A percentile compares a stretch with the other conserved stretches of the same genome.
Conservation (phyloP, 2,797 vertebrate species). For the Cygnus olor region DNA sequence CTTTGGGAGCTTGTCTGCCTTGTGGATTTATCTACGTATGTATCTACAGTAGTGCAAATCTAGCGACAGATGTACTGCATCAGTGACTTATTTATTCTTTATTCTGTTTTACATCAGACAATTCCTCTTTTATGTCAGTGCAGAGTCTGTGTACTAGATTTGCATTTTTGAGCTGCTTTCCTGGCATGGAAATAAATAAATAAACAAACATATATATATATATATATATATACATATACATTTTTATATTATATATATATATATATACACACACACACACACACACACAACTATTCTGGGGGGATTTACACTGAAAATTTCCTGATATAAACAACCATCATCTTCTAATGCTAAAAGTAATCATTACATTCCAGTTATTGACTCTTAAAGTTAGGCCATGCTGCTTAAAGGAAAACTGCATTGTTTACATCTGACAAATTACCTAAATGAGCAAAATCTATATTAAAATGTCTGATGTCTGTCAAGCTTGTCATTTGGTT, state of each 20-base stretch:
- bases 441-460: neutral
- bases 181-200: neutral
- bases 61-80: neutral
- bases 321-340: neutral
- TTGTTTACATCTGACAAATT: neutral
- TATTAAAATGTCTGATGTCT: neutral
- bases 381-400: neutral
- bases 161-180: neutral
- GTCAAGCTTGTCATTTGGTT: neutral
- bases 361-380: neutral
- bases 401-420: slow-evolving; percentile 2
- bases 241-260: too few species aligned
- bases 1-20: neutral
- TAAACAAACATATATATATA: too few species aligned
- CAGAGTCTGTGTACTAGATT: neutral
- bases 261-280: too few species aligned
- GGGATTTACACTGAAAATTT: neutral
- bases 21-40: neutral
- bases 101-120: neutral
- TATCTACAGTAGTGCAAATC: neutral
- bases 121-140: neutral
- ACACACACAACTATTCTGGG: too few species aligned
- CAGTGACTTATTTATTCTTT: neutral
- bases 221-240: too few species aligned
- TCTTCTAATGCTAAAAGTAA: neutral